Base-by-base conservation (phyloP, 2,888 invertebrate species). In the Thymelicus lineola region DNA sequence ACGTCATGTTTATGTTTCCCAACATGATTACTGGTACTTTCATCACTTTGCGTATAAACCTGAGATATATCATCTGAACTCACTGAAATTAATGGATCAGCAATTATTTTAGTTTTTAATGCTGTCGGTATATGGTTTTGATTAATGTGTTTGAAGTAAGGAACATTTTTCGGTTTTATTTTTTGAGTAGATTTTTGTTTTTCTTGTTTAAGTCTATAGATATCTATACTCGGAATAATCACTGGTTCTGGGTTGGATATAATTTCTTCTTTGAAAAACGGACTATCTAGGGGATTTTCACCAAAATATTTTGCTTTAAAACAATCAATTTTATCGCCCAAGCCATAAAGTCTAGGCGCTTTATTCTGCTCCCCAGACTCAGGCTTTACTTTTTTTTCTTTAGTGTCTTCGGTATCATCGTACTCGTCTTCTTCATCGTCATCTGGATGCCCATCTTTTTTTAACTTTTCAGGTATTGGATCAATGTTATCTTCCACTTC, bases 271-370 rank as follows among this genome's bases (percentile, higher is more conserved):
- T 89, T 86, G 77, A 97, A 97, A 75, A 97, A 92, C 0, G 97
- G 97, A 87, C 95, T 97, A 76, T 97, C 97, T 67, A 97, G 85
- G 0, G 97, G 97, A 83, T 97, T 95, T 72, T 94, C 91, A 0
- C 96, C 97, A 82, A 97, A 97, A 82, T 96, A 97, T 88, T 96
- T 96, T 0, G 92, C 90, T 84, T 96, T 96, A 38, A 96, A 95
- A 79, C 97, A 97, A 74, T 96, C 95, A 20, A 97, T 95, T 89
- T 96, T 96, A 74, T 96, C 95, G 0, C 97, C 97, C 28, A 97
- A 86, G 1, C 95, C 95, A 72, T 87, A 87, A 0, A 97, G 85
- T 69, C 96, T 92, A 0, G 94, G 94, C 66, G 86, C 83, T 75
- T 92, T 82, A 73, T 89, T 87, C 14, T 76, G 70, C 59, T 80